Evolutionary conservation across 2,888 invertebrate genomes (phyloP).

Genomic region (Cantharis lateralis): DNA sequence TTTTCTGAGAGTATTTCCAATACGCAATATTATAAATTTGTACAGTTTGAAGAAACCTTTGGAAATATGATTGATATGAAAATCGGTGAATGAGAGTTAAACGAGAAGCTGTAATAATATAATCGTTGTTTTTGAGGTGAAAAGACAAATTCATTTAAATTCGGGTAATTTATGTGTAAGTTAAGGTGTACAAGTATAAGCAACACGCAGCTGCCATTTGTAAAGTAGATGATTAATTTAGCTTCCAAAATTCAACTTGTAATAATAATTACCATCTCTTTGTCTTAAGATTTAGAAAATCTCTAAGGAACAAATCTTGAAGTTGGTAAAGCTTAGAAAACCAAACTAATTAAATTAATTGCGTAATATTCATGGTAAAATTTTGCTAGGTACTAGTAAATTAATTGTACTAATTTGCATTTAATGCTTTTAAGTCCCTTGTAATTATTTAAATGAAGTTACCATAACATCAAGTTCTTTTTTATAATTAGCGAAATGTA

Average conservation of each 20-base stretch:
- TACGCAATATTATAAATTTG: too few relatives aligned
- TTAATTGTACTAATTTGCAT: neutral
- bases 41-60: too few relatives aligned
- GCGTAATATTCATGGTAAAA: neutral
- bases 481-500: neutral
- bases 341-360: conserved; percentile 18
- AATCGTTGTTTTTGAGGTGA: neutral
- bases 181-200: conserved; percentile 33
- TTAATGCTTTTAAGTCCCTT: neutral
- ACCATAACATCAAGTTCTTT: neutral
- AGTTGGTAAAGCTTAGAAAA: conserved; percentile 16
- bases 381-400: neutral
- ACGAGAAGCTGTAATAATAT: neutral
- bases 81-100: neutral
- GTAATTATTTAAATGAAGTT: neutral
- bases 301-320: conserved; percentile 22
- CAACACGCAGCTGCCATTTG: conserved; percentile 32
- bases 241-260: conserved; percentile 18
- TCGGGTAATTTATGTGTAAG: conserved; percentile 26
- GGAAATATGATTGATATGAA: too few relatives aligned
- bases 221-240: conserved; percentile 33
- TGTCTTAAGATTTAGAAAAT: conserved; percentile 17
- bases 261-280: conserved; percentile 28
- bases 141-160: conserved; percentile 3
- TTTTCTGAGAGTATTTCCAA: too few relatives aligned